Conservation (phyloP, 2,797 vertebrate species). For the Sebastes diploproa region DNA sequence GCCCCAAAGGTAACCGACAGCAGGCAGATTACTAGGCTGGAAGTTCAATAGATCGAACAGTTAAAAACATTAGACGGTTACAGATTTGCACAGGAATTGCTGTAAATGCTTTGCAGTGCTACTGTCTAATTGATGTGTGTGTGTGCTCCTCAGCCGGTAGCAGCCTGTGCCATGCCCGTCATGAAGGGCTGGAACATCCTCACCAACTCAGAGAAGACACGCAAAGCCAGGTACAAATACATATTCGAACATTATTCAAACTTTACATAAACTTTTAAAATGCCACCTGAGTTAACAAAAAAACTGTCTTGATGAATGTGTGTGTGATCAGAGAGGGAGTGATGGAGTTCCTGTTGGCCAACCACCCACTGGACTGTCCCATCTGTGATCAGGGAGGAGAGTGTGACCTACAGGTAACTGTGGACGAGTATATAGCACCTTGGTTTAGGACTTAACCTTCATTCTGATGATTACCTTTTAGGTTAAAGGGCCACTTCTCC, state of each 20-base stretch:
- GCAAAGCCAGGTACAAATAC: constrained; percentile 90
- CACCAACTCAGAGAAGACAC: constrained; percentile 96
- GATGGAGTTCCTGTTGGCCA: constrained; percentile 97
- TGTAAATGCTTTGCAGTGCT: neutral
- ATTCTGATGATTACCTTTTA: too few relatives aligned
- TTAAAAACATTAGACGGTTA: neutral
- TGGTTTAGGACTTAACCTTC: neutral
- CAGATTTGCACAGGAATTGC: neutral
- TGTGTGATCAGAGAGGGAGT: constrained; percentile 90
- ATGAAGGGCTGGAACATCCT: constrained; percentile 99
- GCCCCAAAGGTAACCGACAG: constrained; percentile 76
- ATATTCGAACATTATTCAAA: neutral
- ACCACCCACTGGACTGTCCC: constrained; percentile 97
- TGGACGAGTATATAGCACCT: neutral
- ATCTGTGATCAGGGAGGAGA: constrained; percentile 99
- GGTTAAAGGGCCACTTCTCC: too few relatives aligned
- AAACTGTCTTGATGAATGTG: neutral
- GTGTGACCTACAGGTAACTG: constrained; percentile 94
- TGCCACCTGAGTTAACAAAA: neutral
- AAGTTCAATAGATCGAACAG: neutral
- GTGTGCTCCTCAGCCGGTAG: constrained; percentile 87
- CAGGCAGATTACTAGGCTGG: neutral
- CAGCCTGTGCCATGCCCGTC: constrained; percentile 98
- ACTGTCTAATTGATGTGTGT: neutral
- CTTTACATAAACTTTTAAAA: neutral